phyloP scores from a whole-genome alignment of 2,888 invertebrate species.

The Lamproptera curius region DNA sequence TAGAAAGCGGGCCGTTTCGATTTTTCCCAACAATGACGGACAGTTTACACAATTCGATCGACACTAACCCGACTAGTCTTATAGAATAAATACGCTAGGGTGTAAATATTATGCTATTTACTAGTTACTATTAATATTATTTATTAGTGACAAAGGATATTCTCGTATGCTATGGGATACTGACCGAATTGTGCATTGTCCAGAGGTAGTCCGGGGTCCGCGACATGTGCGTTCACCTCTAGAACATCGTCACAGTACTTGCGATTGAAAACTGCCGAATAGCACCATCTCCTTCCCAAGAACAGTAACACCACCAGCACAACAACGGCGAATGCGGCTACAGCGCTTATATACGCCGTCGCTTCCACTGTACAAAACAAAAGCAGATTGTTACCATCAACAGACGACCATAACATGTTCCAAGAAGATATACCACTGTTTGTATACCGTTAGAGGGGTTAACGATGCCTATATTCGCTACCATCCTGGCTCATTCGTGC shows the following conservation, averaged over 20 bases:
- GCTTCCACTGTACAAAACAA: slow-evolving; percentile 83
- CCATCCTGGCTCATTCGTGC: slow-evolving; percentile 48
- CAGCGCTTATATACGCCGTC: slow-evolving; percentile 91
- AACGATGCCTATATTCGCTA: slow-evolving; percentile 64
- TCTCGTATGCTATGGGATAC: slow-evolving; percentile 24
- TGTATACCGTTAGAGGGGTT: slow-evolving; percentile 61
- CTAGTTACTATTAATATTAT: too few relatives aligned
- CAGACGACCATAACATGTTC: not conserved
- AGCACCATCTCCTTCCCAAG: slow-evolving; percentile 86
- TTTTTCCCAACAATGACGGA: not conserved
- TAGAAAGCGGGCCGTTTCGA: slow-evolving; percentile 1
- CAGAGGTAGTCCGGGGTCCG: slow-evolving; percentile 50
- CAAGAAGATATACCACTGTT: slow-evolving; percentile 34
- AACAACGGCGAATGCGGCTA: slow-evolving; percentile 89
- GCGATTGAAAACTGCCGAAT: slow-evolving; percentile 55
- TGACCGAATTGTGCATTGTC: slow-evolving; percentile 70
- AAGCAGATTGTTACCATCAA: slow-evolving; percentile 5
- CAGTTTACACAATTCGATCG: not conserved
- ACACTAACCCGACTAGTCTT: not conserved
- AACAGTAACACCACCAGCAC: slow-evolving; percentile 92
- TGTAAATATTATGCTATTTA: too few relatives aligned
- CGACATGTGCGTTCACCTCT: slow-evolving; percentile 61
- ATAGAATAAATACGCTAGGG: too few relatives aligned
- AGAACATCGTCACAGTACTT: slow-evolving; percentile 67
- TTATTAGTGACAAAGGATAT: too few relatives aligned